phyloP scores from a whole-genome alignment of 2,888 invertebrate species.

The Penaeus monodon region DNA sequence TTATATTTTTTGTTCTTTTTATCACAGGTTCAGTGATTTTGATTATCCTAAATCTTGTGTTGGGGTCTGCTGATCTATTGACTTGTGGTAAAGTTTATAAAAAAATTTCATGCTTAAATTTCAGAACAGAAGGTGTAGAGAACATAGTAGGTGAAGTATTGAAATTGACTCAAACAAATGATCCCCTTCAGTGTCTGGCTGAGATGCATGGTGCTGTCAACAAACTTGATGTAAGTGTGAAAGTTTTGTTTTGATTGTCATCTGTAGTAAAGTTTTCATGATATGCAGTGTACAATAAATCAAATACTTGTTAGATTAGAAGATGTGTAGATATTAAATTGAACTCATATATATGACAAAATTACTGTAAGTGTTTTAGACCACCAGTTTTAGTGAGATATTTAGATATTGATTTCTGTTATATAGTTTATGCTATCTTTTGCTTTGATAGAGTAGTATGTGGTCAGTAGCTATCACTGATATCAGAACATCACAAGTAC shows the following conservation, averaged over 20 bases:
- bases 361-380: too few species aligned
- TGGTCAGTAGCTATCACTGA: slow-evolving; percentile 4
- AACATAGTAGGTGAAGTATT: slow-evolving; percentile 28
- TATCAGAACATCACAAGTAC: neutral
- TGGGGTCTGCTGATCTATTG: slow-evolving; percentile 69
- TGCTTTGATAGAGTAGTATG: neutral
- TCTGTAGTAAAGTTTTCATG: too few species aligned
- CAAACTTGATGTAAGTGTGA: slow-evolving; percentile 33
- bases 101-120: slow-evolving; percentile 3
- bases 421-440: neutral
- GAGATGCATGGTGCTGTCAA: slow-evolving; percentile 16
- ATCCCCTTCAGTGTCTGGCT: slow-evolving; percentile 29
- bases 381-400: too few species aligned
- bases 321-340: too few species aligned
- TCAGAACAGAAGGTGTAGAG: slow-evolving; percentile 32
- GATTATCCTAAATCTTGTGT: too few species aligned
- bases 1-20: slow-evolving; percentile 68
- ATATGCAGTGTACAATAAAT: too few species aligned
- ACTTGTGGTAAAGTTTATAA: slow-evolving; percentile 75
- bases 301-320: too few species aligned
- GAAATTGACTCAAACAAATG: slow-evolving; percentile 10
- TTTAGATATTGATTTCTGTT: too few species aligned
- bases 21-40: too few species aligned
- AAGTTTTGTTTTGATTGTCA: neutral
- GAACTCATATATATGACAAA: too few species aligned